These are phyloP conservation scores for Microcebus tavaratra DNA, from an alignment of 2,113 vertebrate species.

Conservation along the genomic window DNA sequence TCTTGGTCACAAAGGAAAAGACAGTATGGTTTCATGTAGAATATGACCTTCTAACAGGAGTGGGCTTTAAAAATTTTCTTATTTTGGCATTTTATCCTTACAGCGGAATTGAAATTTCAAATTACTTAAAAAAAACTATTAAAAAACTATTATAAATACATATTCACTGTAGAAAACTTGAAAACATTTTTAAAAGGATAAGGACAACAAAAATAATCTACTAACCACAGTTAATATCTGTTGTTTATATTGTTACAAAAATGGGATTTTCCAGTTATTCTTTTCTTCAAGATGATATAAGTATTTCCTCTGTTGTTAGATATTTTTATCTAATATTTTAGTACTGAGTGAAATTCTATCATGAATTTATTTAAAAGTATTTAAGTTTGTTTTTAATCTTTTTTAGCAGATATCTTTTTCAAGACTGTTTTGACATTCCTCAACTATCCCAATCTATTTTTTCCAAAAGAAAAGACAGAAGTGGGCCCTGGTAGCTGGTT, in stretches of 20 bases:
- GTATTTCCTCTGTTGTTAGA: background rate
- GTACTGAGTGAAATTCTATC: background rate
- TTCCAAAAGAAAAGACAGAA: background rate
- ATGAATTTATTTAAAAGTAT: slow-evolving; percentile 25
- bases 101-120: background rate
- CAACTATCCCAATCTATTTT: background rate
- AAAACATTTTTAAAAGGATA: background rate
- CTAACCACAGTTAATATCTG: background rate
- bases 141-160: background rate
- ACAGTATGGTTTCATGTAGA: background rate
- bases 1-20: background rate
- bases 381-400: background rate
- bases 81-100: background rate
- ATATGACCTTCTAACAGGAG: slow-evolving; percentile 19
- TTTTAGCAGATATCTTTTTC: background rate
- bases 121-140: slow-evolving; percentile 13
- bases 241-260: slow-evolving; percentile 29
- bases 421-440: background rate
- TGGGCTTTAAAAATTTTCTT: background rate
- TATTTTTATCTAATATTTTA: slow-evolving; percentile 29
- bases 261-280: background rate
- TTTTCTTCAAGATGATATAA: background rate
- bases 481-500: too few species aligned
- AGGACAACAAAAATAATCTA: slow-evolving; percentile 7
- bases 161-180: slow-evolving; percentile 24